Evolutionary conservation across 2,113 vertebrate species (phyloP).

Genomic region (Saccopteryx bilineata): DNA sequence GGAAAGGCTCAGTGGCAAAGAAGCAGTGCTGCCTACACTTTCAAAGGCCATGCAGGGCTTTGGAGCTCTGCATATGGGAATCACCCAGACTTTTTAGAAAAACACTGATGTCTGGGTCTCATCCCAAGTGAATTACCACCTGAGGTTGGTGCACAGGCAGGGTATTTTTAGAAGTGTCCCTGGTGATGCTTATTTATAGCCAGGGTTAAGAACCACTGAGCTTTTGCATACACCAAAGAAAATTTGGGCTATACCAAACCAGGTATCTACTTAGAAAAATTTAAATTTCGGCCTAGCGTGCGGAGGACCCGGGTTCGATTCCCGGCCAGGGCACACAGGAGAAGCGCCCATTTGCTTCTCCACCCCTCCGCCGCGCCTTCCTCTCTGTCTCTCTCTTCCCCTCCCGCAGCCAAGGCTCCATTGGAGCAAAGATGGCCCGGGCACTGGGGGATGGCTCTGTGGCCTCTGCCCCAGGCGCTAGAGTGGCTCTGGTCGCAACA

Average conservation of each 20-base stretch:
- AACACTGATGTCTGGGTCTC: background rate
- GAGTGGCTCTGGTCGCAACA: too few relatives aligned
- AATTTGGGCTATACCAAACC: background rate
- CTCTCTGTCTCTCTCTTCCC: too few relatives aligned
- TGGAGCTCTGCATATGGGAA: background rate
- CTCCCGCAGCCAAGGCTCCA: too few relatives aligned
- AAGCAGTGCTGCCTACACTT: background rate
- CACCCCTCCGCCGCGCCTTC: too few relatives aligned
- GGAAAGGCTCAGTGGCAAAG: background rate
- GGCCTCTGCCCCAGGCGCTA: too few relatives aligned
- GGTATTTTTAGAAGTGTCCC: background rate
- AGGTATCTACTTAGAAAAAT: constrained; percentile 24
- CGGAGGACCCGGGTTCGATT: too few relatives aligned
- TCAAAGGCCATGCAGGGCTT: background rate
- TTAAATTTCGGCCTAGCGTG: too few relatives aligned
- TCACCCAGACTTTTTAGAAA: background rate
- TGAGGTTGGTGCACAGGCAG: background rate
- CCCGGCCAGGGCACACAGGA: too few relatives aligned
- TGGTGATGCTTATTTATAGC: constrained; percentile 3
- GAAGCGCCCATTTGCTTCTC: too few relatives aligned
- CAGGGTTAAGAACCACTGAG: background rate
- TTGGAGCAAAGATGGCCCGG: too few relatives aligned
- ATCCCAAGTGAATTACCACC: background rate
- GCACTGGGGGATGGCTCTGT: too few relatives aligned
- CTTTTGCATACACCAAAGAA: background rate